Base-by-base conservation (phyloP, 2,113 vertebrate species). In the Alethe castanea region DNA sequence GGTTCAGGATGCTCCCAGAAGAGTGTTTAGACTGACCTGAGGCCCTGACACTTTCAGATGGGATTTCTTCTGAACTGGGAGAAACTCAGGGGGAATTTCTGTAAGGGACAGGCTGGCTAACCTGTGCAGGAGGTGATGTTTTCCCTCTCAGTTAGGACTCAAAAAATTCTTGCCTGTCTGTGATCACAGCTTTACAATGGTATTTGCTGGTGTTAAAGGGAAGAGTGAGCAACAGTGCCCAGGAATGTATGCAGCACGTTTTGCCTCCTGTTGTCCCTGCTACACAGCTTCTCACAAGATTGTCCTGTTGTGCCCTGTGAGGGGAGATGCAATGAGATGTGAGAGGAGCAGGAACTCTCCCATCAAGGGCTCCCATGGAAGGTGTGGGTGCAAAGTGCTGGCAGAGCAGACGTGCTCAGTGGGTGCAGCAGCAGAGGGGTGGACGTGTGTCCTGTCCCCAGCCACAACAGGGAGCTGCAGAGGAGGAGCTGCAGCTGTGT, bases 11-110 rank as follows among this genome's bases (percentile, higher is more conserved):
- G 91, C 65, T 89, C 81, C 61, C 80, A 81, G 57, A 64, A 50
- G 44, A 57, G 40, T 52, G 73, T 85, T 91, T 66, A 91, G 65
- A 36, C 23, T 90, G 93, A 83, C 90, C 92, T 60, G 67, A 87
- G 76, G 59, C 79, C 60, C 67, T 88, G 76, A 78, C 82, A 84
- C 44, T 79, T 88, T 83, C 85, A 60, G 40, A 33, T 81, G 79
- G 61, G 81, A 61, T 80, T 96, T 92, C 40, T 33, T 77, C 38
- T 48, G 44, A 80, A 57, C 66, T 79, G 70, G 38, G 81, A 2
- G 14, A 94, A 87, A 38, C 22, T 81, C 25, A 7, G 8, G 74
- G 12, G 19, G 18, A 25, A 57, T 57, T 89, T 92, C 73, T 94
- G 36, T 42, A 35, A 59, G 56, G 60, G 26, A 28, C 13, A 24